A percentile compares a stretch with the other conserved stretches of the same genome.
Conservation (phyloP, 1,140 invertebrate species). For the Papilio helenus region DNA sequence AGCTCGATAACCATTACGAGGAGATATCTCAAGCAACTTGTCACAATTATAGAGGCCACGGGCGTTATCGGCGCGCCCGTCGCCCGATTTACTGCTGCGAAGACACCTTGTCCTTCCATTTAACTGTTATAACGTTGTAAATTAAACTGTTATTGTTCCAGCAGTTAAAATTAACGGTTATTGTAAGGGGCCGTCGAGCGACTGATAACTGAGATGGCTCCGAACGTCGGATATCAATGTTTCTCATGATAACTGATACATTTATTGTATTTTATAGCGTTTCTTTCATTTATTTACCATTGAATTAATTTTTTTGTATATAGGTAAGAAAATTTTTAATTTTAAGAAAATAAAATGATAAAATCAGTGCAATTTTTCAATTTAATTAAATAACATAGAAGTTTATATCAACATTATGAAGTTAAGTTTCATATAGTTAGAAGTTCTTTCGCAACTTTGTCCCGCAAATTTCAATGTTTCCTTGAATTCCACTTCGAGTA, state of each 20-base stretch:
- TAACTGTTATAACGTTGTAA: constrained; percentile 66
- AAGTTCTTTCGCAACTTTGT: background rate
- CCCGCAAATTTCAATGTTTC: background rate
- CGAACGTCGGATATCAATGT: background rate
- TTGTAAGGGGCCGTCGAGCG: constrained; percentile 55
- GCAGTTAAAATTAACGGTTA: constrained; percentile 72
- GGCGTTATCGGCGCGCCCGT: constrained; percentile 43
- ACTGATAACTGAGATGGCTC: constrained; percentile 55
- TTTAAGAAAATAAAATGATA: background rate
- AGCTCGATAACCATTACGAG: constrained; percentile 21
- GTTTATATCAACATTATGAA: background rate
- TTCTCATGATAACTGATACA: background rate
- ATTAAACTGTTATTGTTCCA: constrained; percentile 68
- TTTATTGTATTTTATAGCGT: constrained; percentile 8
- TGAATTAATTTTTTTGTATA: background rate
- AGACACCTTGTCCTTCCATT: constrained; percentile 66
- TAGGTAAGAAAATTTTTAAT: background rate
- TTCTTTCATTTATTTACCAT: background rate
- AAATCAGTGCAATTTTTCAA: background rate
- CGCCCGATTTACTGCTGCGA: constrained; percentile 47
- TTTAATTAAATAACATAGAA: background rate
- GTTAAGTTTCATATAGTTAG: background rate
- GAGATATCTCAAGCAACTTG: constrained; percentile 39
- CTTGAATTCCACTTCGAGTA: background rate
- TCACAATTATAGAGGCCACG: constrained; percentile 46